These are phyloP conservation scores for Phacellophora camtschatica DNA, from an alignment of 30 jellyfish, hydroid and myxozoan genomes.

Conservation along the genomic window DNA sequence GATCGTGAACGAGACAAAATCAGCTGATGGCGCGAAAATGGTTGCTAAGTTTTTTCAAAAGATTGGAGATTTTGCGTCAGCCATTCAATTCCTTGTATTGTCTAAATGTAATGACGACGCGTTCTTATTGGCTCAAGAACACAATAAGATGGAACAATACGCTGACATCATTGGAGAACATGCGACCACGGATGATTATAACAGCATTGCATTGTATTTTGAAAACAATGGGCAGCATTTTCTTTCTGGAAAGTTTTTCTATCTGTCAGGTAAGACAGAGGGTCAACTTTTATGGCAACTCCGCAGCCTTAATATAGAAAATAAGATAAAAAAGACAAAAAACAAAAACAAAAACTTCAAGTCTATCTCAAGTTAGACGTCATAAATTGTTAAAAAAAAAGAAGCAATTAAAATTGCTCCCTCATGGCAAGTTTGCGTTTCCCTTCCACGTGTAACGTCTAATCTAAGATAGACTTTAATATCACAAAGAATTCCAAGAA, in stretches of 20 bases:
- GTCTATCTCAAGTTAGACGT: too few relatives aligned
- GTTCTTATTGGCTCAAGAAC: slow-evolving; percentile 95
- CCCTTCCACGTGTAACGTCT: too few relatives aligned
- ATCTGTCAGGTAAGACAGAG: slow-evolving; percentile 77
- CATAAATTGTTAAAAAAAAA: too few relatives aligned
- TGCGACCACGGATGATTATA: slow-evolving; percentile 91
- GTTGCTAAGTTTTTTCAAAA: slow-evolving; percentile 98
- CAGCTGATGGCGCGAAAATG: slow-evolving; percentile 97
- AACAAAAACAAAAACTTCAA: too few relatives aligned
- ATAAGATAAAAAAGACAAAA: too few relatives aligned
- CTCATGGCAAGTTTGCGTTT: too few relatives aligned
- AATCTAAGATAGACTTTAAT: too few relatives aligned
- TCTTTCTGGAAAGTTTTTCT: slow-evolving; percentile 91
- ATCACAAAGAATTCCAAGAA: too few relatives aligned
- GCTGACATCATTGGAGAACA: slow-evolving; percentile 93
- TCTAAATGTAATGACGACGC: slow-evolving; percentile 96
- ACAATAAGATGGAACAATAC: slow-evolving; percentile 94
- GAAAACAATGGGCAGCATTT: slow-evolving; percentile 80
- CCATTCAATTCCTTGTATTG: slow-evolving; percentile 94
- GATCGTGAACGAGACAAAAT: slow-evolving; percentile 97
- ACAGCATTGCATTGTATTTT: slow-evolving; percentile 91
- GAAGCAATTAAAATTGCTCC: too few relatives aligned
- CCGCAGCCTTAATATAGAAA: too few relatives aligned
- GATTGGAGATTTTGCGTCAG: slow-evolving; percentile 99
- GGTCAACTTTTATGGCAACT: too few relatives aligned